Evolutionary conservation across 2,888 invertebrate genomes (phyloP), one percentile per base, ranked within the genome.

Genomic region (Lithosia quadra): DNA sequence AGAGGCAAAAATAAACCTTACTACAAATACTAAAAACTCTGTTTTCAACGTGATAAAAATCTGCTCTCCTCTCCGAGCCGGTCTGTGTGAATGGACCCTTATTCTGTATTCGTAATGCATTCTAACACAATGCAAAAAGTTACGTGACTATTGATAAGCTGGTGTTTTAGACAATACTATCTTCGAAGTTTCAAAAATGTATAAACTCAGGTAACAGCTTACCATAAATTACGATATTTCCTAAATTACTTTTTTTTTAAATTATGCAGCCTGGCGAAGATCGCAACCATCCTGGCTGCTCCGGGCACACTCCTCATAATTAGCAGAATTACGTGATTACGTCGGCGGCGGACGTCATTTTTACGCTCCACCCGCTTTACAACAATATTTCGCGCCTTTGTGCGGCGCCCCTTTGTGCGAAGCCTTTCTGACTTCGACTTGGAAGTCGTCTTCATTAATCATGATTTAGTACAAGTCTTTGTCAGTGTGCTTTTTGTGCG

Each of bases 391-490:
- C 39, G 72, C 64, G 56, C 69, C 70, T 77, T 78, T 78, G 65
- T 77, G 58, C 64, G 28, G 49, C 53, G 15, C 43, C 59, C 68
- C 63, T 68, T 76, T 78, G 76, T 74, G 63, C 63, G 67, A 71
- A 59, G 69, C 75, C 67, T 76, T 71, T 68, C 63, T 67, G 72
- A 69, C 76, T 72, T 71, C 68, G 73, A 72, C 69, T 69, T 67
- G 58, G 58, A 59, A 60, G 60, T 73, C 69, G 62, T 75, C 66
- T 74, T 79, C 79, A 81, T 79, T 76, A 78, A 79, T 79, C 76
- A 79, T 74, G 62, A 69, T 69, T 63, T 63, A 59, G 65, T 43
- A 13, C 28, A 5, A 33, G 60, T 18, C 55, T 64, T 64, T 68
- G 59, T 56, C 15, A 58, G n/a, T 63, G 28, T 56, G 5, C 39